A percentile compares a stretch with the other conserved stretches of the same genome.
Conservation (phyloP, 2,797 vertebrate genomes). For the Enteromius fasciolatus region DNA sequence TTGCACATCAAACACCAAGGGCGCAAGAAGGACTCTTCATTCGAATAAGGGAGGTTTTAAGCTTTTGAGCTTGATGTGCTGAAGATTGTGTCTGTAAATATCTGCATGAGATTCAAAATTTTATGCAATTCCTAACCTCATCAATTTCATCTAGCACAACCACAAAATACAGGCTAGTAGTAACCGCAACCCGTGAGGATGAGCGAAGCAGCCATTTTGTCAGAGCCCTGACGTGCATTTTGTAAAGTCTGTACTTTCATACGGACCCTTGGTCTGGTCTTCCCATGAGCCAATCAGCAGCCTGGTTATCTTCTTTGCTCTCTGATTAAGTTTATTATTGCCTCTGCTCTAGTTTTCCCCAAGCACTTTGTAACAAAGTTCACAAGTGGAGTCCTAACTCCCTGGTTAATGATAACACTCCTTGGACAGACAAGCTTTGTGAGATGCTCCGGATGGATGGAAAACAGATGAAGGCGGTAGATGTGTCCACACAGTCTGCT, state of each 20-base stretch:
- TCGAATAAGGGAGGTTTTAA: not conserved
- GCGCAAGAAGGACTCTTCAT: not conserved
- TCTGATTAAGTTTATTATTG: slow-evolving; percentile 55
- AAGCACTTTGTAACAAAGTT: slow-evolving; percentile 57
- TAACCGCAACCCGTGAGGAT: not conserved
- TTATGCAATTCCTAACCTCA: not conserved
- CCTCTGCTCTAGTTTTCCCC: slow-evolving; percentile 45
- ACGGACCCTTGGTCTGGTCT: slow-evolving; percentile 47
- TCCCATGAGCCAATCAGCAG: slow-evolving; percentile 40
- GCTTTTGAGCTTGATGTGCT: not conserved
- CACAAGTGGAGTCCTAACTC: slow-evolving; percentile 42
- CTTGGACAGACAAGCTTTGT: slow-evolving; percentile 33
- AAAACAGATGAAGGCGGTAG: slow-evolving; percentile 20
- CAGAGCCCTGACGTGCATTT: not conserved
- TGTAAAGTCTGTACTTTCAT: not conserved
- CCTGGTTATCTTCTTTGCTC: slow-evolving; percentile 49
- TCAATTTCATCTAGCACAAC: slow-evolving; percentile 5
- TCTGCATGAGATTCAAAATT: not conserved
- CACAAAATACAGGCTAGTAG: not conserved
- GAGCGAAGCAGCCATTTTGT: slow-evolving; percentile 22
- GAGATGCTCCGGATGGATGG: slow-evolving; percentile 42
- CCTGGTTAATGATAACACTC: slow-evolving; percentile 62
- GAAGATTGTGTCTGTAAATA: not conserved
- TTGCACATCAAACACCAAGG: not conserved
- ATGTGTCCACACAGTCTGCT: slow-evolving; percentile 20